phyloP scores from a whole-genome alignment of 2,888 invertebrate species.

The Drosophila nr. perissopoda region DNA sequence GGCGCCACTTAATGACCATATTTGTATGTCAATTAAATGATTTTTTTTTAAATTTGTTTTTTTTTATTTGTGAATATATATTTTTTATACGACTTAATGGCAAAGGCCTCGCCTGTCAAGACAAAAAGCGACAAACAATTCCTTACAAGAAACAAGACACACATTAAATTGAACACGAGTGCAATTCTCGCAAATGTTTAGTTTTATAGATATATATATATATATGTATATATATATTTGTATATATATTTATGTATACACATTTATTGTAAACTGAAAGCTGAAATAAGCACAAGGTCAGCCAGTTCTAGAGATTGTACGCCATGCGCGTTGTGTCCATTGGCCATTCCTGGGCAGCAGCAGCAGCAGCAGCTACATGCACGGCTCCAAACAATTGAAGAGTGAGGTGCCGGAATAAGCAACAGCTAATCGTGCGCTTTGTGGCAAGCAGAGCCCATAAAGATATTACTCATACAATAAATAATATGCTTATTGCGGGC shows the following conservation, averaged over 20 bases:
- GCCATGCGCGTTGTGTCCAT: conserved; percentile 42
- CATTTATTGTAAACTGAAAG: conserved; percentile 9
- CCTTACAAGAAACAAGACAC: conserved; percentile 53
- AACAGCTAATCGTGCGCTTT: conserved; percentile 43
- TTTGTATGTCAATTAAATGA: conserved; percentile 54
- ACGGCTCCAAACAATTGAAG: not conserved
- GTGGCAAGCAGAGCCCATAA: conserved; percentile 24
- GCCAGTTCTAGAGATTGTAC: conserved; percentile 60
- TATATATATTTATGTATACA: not conserved
- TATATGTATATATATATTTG: not conserved
- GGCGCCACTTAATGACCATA: conserved; percentile 58
- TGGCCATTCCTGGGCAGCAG: conserved; percentile 47
- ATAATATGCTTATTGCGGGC: conserved; percentile 12
- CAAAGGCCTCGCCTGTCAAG: conserved; percentile 49
- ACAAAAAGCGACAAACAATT: conserved; percentile 33
- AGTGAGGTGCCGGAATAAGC: conserved; percentile 11
- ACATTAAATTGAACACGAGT: conserved; percentile 51
- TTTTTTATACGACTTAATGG: conserved; percentile 24
- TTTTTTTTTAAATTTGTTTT: conserved; percentile 13
- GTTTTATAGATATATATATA: not conserved
- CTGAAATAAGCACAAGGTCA: conserved; percentile 69
- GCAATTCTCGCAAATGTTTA: conserved; percentile 53
- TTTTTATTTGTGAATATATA: conserved; percentile 12
- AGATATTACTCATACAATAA: conserved; percentile 28
- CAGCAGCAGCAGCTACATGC: not conserved